These are phyloP conservation scores for Gandaritis pyraliata DNA, from an alignment of 2,888 invertebrate genomes.

Conservation along the genomic window DNA sequence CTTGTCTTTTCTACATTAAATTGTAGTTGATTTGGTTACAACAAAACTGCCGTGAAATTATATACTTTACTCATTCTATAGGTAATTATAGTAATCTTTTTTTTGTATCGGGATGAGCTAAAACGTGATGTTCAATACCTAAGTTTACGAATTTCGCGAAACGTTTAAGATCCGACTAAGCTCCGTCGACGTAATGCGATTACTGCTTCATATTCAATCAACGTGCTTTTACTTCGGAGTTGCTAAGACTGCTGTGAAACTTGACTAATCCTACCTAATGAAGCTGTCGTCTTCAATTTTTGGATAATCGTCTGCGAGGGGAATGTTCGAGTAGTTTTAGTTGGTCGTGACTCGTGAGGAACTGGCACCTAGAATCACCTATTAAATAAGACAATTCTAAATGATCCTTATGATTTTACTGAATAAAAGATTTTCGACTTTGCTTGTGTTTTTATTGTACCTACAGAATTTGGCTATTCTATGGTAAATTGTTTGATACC, in stretches of 20 bases:
- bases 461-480: too few species aligned
- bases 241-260: slow-evolving; percentile 38
- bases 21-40: too few species aligned
- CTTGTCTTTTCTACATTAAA: too few species aligned
- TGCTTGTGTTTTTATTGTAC: not conserved
- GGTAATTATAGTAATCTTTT: slow-evolving; percentile 3
- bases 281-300: slow-evolving; percentile 37
- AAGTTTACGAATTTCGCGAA: slow-evolving; percentile 9
- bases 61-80: too few species aligned
- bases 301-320: slow-evolving; percentile 5
- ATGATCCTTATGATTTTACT: too few species aligned
- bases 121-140: slow-evolving; percentile 24
- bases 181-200: slow-evolving; percentile 35
- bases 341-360: too few species aligned
- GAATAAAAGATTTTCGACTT: too few species aligned
- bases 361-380: too few species aligned
- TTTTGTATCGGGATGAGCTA: slow-evolving; percentile 15
- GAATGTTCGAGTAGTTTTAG: slow-evolving; percentile 2
- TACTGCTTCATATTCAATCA: slow-evolving; percentile 51
- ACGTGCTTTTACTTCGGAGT: slow-evolving; percentile 36
- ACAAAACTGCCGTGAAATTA: too few species aligned
- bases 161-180: slow-evolving; percentile 27
- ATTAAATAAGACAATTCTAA: too few species aligned
- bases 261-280: slow-evolving; percentile 41
- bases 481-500: too few species aligned